Conservation (phyloP, 2,888 invertebrate genomes). For the Caenorhabditis uteleia region DNA sequence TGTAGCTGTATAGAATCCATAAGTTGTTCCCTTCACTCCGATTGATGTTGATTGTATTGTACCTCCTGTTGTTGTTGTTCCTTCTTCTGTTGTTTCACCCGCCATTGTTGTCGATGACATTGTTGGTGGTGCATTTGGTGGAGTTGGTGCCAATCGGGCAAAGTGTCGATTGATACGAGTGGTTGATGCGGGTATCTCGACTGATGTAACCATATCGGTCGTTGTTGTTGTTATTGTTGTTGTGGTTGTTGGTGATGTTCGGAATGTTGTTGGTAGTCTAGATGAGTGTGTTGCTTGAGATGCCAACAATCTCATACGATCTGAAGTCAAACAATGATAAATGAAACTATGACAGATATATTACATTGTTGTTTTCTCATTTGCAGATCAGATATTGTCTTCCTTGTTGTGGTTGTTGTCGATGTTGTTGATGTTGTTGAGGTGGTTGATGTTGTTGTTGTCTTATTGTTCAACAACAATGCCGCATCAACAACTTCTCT, state of each 20-base stretch:
- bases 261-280: constrained; percentile 7
- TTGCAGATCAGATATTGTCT: constrained; percentile 38
- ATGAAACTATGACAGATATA: background rate
- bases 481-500: constrained; percentile 64
- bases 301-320: constrained; percentile 23
- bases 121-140: constrained; percentile 31
- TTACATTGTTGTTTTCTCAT: constrained; percentile 46
- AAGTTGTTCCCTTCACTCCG: constrained; percentile 13
- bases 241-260: constrained; percentile 14
- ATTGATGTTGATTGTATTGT: constrained; percentile 14
- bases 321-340: constrained; percentile 4
- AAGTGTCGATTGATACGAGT: constrained; percentile 10
- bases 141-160: constrained; percentile 29
- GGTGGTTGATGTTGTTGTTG: constrained; percentile 7
- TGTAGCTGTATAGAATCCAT: constrained; percentile 43
- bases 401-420: constrained; percentile 17
- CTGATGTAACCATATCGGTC: no score
- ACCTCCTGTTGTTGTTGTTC: background rate
- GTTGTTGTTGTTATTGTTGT: constrained; percentile 9
- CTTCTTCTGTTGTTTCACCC: constrained; percentile 14
- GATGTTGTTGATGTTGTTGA: constrained; percentile 18
- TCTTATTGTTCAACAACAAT: constrained; percentile 40
- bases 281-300: no score
- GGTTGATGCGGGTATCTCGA: background rate
- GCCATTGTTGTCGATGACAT: constrained; percentile 14